Evolutionary conservation across 2,113 vertebrate genomes (phyloP).

Genomic region (Uria aalge): DNA sequence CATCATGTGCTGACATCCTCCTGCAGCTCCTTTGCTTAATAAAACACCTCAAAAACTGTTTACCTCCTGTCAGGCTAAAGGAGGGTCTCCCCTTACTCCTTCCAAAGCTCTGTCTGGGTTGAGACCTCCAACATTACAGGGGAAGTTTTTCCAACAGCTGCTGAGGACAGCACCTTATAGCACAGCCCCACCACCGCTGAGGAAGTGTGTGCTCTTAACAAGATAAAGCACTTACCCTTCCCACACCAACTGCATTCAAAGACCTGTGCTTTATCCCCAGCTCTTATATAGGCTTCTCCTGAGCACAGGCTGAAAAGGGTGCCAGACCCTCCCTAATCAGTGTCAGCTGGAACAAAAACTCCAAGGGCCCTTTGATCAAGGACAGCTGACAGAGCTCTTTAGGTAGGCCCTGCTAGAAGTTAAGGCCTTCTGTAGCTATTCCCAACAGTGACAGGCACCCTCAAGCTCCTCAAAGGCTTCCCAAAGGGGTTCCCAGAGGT

Average conservation of each 20-base stretch:
- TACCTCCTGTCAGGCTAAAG: background rate
- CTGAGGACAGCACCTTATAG: background rate
- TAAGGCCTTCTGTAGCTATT: background rate
- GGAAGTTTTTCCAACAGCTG: background rate
- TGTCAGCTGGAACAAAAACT: background rate
- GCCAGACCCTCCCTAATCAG: background rate
- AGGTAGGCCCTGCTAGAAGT: background rate
- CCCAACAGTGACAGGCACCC: background rate
- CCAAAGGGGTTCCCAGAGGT: background rate
- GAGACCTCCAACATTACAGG: background rate
- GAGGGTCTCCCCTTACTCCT: background rate
- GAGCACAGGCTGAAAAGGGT: background rate
- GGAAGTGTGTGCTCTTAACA: accelerated
- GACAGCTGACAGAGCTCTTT: background rate
- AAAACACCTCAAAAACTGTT: background rate
- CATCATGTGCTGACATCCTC: accelerated
- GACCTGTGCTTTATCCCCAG: accelerated
- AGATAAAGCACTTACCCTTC: background rate
- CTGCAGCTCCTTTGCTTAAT: background rate
- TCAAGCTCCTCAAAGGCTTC: background rate
- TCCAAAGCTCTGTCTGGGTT: background rate
- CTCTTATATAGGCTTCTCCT: background rate
- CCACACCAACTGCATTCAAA: accelerated
- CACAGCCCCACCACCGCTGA: background rate
- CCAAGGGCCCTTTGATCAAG: background rate